Evolutionary conservation across 2,888 invertebrate genomes (phyloP).

Genomic region (Osmoderma eremita): DNA sequence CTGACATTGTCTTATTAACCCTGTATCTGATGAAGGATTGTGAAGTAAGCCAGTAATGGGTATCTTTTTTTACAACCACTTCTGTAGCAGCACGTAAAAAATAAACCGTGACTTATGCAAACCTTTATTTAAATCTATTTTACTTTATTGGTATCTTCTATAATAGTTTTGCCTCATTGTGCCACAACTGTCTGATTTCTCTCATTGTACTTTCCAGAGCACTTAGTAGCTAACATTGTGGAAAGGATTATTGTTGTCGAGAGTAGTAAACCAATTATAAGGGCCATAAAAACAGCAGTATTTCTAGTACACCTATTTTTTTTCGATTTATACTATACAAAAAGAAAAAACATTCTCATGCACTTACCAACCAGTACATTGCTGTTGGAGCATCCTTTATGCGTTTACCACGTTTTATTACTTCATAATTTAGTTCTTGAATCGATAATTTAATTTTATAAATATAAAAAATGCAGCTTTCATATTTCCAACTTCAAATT

Average conservation of each 20-base stretch:
- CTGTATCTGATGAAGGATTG: neutral
- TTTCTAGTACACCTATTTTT: conserved; percentile 21
- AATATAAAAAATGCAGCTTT: no score
- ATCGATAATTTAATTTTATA: no score
- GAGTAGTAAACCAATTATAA: neutral
- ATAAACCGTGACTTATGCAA: no score
- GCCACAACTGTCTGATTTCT: neutral
- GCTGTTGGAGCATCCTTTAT: conserved; percentile 1
- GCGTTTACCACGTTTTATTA: neutral
- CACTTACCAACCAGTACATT: conserved; percentile 6
- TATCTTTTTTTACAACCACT: neutral
- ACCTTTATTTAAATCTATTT: neutral
- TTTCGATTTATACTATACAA: neutral
- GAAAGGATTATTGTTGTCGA: neutral
- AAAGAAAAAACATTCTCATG: neutral
- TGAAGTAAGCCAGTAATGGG: neutral
- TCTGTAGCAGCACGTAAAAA: no score
- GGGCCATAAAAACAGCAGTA: neutral
- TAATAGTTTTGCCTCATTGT: neutral
- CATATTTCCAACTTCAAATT: no score
- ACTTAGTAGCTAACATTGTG: neutral
- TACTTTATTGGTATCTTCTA: neutral
- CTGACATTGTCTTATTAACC: neutral
- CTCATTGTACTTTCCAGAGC: neutral
- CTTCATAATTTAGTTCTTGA: neutral